These are phyloP conservation scores for Psylliodes chrysocephalus DNA, from an alignment of 2,888 invertebrate species.

Conservation along the genomic window DNA sequence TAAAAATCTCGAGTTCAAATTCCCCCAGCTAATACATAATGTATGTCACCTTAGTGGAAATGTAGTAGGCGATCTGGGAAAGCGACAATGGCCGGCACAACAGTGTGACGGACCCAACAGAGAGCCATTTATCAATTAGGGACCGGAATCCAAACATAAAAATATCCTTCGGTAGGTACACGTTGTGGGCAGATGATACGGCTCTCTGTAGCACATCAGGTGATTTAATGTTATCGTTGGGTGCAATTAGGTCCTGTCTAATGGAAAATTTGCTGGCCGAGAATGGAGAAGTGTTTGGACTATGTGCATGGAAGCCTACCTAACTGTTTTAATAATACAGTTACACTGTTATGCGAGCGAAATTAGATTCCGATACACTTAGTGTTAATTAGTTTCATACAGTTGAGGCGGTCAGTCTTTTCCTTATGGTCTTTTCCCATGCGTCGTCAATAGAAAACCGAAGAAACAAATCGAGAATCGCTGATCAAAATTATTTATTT, in stretches of 20 bases:
- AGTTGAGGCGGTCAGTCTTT: too few relatives aligned
- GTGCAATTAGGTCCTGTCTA: constrained; percentile 35
- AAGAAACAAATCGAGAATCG: too few relatives aligned
- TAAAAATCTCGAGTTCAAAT: too few relatives aligned
- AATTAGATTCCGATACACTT: not conserved
- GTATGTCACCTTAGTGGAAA: constrained; percentile 9
- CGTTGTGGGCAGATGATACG: constrained; percentile 52
- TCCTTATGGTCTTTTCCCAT: too few relatives aligned
- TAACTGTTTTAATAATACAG: constrained; percentile 5
- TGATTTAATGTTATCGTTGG: constrained; percentile 53
- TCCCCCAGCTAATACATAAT: constrained; percentile 19
- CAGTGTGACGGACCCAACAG: constrained; percentile 50
- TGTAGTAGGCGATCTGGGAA: constrained; percentile 3
- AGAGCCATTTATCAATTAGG: constrained; percentile 60
- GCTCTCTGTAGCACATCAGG: constrained; percentile 43
- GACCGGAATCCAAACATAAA: constrained; percentile 50
- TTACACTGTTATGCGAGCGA: constrained; percentile 1
- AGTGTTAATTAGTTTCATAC: not conserved
- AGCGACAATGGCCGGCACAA: constrained; percentile 25
- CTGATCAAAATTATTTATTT: too few relatives aligned
- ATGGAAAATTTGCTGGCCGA: constrained; percentile 34
- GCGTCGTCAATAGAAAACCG: too few relatives aligned
- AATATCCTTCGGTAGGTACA: constrained; percentile 42
- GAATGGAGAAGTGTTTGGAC: constrained; percentile 1
- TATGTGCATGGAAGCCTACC: not conserved